Base-by-base conservation (phyloP, 2,797 vertebrate genomes). In the Xenentodon cancila region DNA sequence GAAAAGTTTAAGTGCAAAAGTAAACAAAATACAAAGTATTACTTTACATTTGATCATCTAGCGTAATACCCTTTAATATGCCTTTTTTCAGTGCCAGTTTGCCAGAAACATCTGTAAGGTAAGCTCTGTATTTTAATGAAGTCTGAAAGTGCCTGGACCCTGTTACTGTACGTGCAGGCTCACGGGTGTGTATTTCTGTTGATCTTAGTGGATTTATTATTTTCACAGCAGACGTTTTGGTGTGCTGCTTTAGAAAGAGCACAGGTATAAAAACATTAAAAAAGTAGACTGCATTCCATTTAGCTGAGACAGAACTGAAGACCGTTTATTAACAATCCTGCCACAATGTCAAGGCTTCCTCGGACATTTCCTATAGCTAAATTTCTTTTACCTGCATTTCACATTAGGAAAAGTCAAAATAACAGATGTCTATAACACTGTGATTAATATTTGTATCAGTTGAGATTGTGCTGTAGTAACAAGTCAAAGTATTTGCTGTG, bases 171-270 rank as follows among this genome's bases (percentile, higher is more conserved):
- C 17, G 19, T 2, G 6, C 48, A 22, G 21, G 30, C 49, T 70
- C 42, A 46, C 47, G 37, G 34, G 34, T 45, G 42, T 8, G 25
- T 21, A 25, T 47, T 63, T 25, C n/a, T 54, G 32, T 22, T 37
- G 30, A 64, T 43, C 49, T 64, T 44, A 44, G 7, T 47, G 49
- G 22, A 58, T 64, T 46, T 32, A 8, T 19, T 19, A 19, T 63
- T 64, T 71, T 46, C 50, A 64, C 44, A 58, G 32, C 53, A 53
- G 42, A 46, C 30, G 9, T 57, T 47, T 57, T 70, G 67, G 46
- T 47, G 32, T 6, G 3, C 34, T 37, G 12, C 12, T 37, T 22
- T 40, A 68, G 44, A 47, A 61, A 61, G 49, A 18, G 25, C 40
- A 58, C 47, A 51, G 54, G 48, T 65, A 48, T 57, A 51, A 55